Conservation (phyloP, 2,888 invertebrate species). For the Pasiphila rectangulata region DNA sequence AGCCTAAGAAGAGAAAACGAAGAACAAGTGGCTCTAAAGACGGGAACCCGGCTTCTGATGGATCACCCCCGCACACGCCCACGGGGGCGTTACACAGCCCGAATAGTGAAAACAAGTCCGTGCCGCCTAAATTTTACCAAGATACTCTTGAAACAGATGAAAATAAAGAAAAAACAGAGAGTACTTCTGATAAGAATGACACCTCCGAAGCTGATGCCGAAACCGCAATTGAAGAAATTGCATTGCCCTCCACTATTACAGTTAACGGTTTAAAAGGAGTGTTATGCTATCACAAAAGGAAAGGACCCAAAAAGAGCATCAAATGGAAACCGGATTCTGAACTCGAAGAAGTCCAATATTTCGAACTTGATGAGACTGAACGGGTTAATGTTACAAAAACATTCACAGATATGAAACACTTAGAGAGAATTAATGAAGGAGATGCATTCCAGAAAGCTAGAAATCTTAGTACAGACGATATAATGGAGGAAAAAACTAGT, state of each 20-base stretch:
- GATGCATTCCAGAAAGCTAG: conserved; percentile 89
- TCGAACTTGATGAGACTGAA: conserved; percentile 97
- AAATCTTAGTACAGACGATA: conserved; percentile 87
- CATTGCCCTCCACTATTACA: conserved; percentile 61
- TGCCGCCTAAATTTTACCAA: conserved; percentile 92
- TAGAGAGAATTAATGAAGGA: conserved; percentile 92
- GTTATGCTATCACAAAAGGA: conserved; percentile 86
- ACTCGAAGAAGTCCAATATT: conserved; percentile 91
- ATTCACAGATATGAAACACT: conserved; percentile 94
- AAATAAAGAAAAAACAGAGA: conserved; percentile 71
- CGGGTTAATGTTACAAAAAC: conserved; percentile 96
- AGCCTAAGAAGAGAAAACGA: conserved; percentile 89
- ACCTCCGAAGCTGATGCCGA: conserved; percentile 43
- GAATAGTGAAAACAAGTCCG: conserved; percentile 68
- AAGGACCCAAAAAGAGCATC: conserved; percentile 89
- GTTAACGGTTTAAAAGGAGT: conserved; percentile 87
- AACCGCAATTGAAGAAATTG: conserved; percentile 59
- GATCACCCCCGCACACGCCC: conserved; percentile 81
- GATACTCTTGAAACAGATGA: conserved; percentile 90
- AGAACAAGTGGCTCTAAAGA: conserved; percentile 87
- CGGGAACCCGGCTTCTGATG: conserved; percentile 66
- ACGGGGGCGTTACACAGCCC: conserved; percentile 71
- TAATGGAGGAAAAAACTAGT: conserved; percentile 89
- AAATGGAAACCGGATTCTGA: conserved; percentile 91
- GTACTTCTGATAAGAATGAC: conserved; percentile 50